Evolutionary conservation across 2,888 invertebrate genomes (phyloP), one percentile per base, ranked within the genome.

Genomic region (Hydrotaea diabolus): DNA sequence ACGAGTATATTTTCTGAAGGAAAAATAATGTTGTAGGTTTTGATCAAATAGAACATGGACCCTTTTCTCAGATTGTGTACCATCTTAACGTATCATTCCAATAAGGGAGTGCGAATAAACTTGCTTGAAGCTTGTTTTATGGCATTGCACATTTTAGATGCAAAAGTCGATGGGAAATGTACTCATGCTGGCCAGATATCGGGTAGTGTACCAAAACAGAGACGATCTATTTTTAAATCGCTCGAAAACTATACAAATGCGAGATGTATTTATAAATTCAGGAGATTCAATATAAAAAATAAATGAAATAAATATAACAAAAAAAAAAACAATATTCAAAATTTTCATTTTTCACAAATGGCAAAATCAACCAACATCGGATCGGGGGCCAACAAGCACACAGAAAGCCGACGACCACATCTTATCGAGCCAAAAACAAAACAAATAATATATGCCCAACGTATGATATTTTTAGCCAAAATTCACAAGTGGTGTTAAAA

Each of bases 401-500:
- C 36, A 64, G 39, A 8, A 39, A 39, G 9, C 39, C 9, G 39
- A 39, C 39, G 39, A 13, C 39, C 39, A 39, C n/a, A n/a, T n/a
- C n/a, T n/a, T n/a, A 39, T 7, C 55, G 43, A 64, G n/a, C 11
- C 62, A 77, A 49, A 62, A 59, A 73, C 53, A 39, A 77, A 80
- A 9, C 36, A 64, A 80, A 9, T 23, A 71, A 80, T 17, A 69
- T 66, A 69, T 74, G 57, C 49, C n/a, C 49, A 49, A 77, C 46
- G 39, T 36, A 21, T 77, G 5, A 13, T 81, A 84, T 78, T 82
- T 85, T 79, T 77, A 81, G 73, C 17, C 31, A 39, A 31, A 19
- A 77, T 79, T 73, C 62, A 62, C 76, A 78, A 81, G 72, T 81
- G 78, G 72, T 57, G 76, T n/a, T 69, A 69, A 69, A 69, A 69